Evolutionary conservation across 2,888 invertebrate species (phyloP), one percentile per base, ranked within the genome.

Genomic region (Lordiphosa andalusiaca): DNA sequence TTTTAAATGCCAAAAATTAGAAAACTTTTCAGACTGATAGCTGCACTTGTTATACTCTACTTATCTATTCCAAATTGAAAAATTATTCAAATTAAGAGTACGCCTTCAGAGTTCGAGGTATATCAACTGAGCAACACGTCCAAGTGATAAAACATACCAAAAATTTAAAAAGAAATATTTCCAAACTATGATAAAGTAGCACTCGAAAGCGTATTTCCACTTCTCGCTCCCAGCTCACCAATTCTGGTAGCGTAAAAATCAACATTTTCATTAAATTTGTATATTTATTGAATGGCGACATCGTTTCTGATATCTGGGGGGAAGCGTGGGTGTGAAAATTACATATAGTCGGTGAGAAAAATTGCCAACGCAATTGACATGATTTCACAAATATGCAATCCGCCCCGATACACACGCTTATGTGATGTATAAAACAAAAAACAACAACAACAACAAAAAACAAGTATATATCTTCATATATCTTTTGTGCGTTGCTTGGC

Each of bases 201-300:
- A n/a, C n/a, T n/a, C n/a, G n/a, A n/a, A n/a, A n/a, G n/a, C n/a
- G n/a, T n/a, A n/a, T n/a, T n/a, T n/a, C n/a, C n/a, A n/a, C n/a
- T n/a, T n/a, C 67, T 60, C 51, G 67, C 12, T 61, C 56, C 49
- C 44, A 40, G 67, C 38, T 51, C 70, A 42, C 44, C 56, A n/a
- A 50, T 65, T 62, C 70, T 67, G 81, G 80, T 68, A 68, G 84
- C 81, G 76, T 59, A 63, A 68, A 71, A 67, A 81, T 71, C 71
- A 78, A 69, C 65, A 80, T 73, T 80, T 77, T 69, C 81, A 77
- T 73, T 73, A 81, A 83, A 83, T 69, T 66, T 73, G 47, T 53
- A 76, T 78, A 67, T 78, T 78, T 83, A 78, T 78, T 83, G 77
- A 77, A 83, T 65, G 67, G 77, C 69, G 84, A 83, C 77, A 73